phyloP scores from a whole-genome alignment of 1,140 invertebrate genomes.

The Achroia grisella region DNA sequence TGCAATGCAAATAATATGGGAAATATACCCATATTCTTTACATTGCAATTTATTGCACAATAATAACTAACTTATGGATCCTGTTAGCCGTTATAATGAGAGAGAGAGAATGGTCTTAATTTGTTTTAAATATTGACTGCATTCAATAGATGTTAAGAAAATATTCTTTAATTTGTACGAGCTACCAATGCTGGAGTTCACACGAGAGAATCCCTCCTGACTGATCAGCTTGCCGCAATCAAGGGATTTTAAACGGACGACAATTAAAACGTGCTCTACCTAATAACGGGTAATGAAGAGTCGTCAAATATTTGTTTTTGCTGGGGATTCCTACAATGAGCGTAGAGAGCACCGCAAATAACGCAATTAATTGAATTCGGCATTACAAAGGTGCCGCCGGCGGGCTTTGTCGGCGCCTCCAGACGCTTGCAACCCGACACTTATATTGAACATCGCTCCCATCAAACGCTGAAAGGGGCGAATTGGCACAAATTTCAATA shows the following conservation, averaged over 20 bases:
- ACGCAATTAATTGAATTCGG: constrained; percentile 71
- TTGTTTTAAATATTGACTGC: too few relatives aligned
- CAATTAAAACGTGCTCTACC: constrained; percentile 41
- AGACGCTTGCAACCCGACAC: constrained; percentile 41
- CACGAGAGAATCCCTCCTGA: neutral
- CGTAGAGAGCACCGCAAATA: constrained; percentile 51
- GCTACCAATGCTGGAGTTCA: neutral
- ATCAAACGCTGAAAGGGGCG: neutral
- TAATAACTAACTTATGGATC: too few relatives aligned
- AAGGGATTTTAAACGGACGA: constrained; percentile 13
- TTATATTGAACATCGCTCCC: constrained; percentile 29
- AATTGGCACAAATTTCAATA: constrained; percentile 29
- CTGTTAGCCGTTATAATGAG: too few relatives aligned
- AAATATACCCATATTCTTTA: too few relatives aligned
- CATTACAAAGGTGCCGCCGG: constrained; percentile 56
- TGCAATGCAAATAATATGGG: too few relatives aligned
- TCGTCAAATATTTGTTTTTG: constrained; percentile 68
- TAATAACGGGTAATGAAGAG: constrained; percentile 63
- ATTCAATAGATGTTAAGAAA: too few relatives aligned
- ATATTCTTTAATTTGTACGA: too few relatives aligned
- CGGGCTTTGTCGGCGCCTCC: constrained; percentile 60
- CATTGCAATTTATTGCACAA: too few relatives aligned
- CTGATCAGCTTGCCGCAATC: constrained; percentile 11
- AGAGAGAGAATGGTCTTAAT: too few relatives aligned
- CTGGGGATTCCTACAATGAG: constrained; percentile 51